These are phyloP conservation scores for Xylophagus ater DNA, from an alignment of 2,888 invertebrate genomes.

Conservation along the genomic window DNA sequence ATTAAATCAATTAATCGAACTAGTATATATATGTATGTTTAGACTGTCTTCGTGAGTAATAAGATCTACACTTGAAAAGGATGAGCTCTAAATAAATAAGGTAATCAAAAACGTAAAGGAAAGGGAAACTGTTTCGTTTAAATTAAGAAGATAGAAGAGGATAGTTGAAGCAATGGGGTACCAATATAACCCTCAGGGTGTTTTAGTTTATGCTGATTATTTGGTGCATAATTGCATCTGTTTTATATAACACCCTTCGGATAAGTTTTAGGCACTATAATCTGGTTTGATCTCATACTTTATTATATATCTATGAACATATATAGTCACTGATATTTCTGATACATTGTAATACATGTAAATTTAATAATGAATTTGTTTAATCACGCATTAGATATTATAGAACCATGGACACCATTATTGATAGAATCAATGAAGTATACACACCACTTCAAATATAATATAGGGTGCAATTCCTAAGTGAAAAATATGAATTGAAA, in stretches of 20 bases:
- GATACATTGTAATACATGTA: not conserved
- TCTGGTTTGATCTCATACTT: not conserved
- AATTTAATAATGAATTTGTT: conserved; percentile 13
- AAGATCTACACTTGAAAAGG: too few species aligned
- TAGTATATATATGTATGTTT: too few species aligned
- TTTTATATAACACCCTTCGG: not conserved
- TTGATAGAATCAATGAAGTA: conserved; percentile 1
- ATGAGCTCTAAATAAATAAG: too few species aligned
- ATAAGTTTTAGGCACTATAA: not conserved
- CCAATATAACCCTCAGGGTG: conserved; percentile 11
- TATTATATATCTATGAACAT: not conserved
- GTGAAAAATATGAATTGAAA: too few species aligned
- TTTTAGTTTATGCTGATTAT: conserved; percentile 15
- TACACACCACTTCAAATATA: conserved; percentile 1
- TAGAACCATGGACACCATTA: not conserved
- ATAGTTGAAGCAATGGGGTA: too few species aligned
- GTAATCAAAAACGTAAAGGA: too few species aligned
- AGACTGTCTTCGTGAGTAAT: too few species aligned
- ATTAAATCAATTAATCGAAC: too few species aligned
- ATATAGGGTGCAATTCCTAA: too few species aligned
- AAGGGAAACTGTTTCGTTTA: too few species aligned
- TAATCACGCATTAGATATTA: conserved; percentile 12
- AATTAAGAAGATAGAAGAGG: too few species aligned
- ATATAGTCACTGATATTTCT: not conserved
- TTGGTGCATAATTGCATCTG: conserved; percentile 14